Evolutionary conservation across 2,888 invertebrate species (phyloP), one percentile per base, ranked within the genome.

Genomic region (Cephus spinipes): DNA sequence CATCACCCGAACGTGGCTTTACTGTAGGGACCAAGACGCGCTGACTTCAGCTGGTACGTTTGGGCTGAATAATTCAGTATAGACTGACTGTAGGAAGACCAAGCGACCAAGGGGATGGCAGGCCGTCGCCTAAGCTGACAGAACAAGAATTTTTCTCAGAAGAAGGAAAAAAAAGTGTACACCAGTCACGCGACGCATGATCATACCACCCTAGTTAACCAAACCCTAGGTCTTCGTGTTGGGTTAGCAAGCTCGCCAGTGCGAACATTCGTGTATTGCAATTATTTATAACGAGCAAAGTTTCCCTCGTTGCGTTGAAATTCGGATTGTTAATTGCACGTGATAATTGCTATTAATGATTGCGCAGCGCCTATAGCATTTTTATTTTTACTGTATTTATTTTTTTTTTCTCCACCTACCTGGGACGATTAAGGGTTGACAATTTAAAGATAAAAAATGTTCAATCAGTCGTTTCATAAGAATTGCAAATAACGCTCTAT

Each of bases 251-350:
- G 55, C 55, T 55, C 55, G 55, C 9, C 55, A 23, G 55, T 9
- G 55, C 9, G 55, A 55, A 55, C 23, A 75, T 73, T 71, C 80
- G 79, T 82, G 84, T 85, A 87, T 88, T 84, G 86, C 85, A 88
- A 87, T 88, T 87, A 87, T 89, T 88, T 88, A 85, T 89, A 89
- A 89, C 86, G 87, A 89, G 87, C 80, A 85, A 89, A 89, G 86
- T 89, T 89, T 83, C 71, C 79, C 74, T 23, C 74, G 71, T 76
- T 76, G 74, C 73, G 76, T 76, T 55, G 73, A 73, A 77, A 83
- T 84, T 85, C 83, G 81, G 81, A 79, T 82, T 81, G 83, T 83
- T 88, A 85, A 87, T 87, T 86, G 82, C 84, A 74, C 80, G 80
- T 80, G 82, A 85, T 85, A 84, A 85, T 55, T 55, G 55, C 55